Conservation (phyloP, 1,140 invertebrate species). For the Hermetia illucens region DNA sequence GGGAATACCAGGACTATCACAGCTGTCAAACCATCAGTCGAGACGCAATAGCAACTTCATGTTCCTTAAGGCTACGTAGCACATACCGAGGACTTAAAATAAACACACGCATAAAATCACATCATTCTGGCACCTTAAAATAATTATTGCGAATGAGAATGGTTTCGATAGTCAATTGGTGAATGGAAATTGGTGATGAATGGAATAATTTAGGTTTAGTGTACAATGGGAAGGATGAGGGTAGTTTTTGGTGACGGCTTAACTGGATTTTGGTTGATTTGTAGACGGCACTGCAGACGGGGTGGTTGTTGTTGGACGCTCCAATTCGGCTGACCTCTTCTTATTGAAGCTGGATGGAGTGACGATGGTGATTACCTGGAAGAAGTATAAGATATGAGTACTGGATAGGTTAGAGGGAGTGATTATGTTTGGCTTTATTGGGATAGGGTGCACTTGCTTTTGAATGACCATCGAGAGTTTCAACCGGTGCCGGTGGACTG, state of each 20-base stretch:
- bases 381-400: constrained; percentile 3
- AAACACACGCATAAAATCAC: background rate
- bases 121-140: background rate
- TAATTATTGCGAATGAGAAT: background rate
- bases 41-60: background rate
- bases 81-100: too few species aligned
- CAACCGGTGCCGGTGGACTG: constrained; percentile 30
- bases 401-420: constrained; percentile 2
- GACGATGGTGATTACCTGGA: constrained; percentile 28
- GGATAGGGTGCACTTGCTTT: constrained; percentile 29
- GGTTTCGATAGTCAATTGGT: too few species aligned
- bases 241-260: too few species aligned
- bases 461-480: constrained; percentile 36
- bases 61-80: background rate
- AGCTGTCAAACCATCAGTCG: too few species aligned
- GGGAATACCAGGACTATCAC: background rate
- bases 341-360: constrained; percentile 13
- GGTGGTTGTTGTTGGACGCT: constrained; percentile 5
- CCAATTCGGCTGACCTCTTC: constrained; percentile 6
- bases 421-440: constrained; percentile 8
- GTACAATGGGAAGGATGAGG: too few species aligned
- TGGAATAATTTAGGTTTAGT: too few species aligned
- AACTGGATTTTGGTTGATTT: too few species aligned
- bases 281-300: too few species aligned
- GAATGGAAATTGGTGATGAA: too few species aligned